Evolutionary conservation across 2,113 vertebrate genomes (phyloP).

Genomic region (Probosciger aterrimus): DNA sequence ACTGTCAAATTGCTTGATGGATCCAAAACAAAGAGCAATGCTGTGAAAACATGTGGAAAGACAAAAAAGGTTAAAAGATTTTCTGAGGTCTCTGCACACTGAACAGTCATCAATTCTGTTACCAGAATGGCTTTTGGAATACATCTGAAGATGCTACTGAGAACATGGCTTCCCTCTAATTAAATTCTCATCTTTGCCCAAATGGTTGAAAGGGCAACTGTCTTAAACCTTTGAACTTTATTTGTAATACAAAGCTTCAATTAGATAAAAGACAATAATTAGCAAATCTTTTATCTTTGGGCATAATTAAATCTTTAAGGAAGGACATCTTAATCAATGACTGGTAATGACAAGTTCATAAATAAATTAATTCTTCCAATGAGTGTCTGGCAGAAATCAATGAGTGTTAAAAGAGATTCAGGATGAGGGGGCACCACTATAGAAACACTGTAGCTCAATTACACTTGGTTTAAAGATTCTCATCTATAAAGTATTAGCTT

Average conservation of each 20-base stretch:
- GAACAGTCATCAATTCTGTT: constrained; percentile 43
- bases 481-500: constrained; percentile 71
- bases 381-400: constrained; percentile 84
- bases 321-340: constrained; percentile 93
- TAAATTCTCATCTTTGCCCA: constrained; percentile 84
- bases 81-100: constrained; percentile 12
- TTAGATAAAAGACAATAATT: constrained; percentile 98
- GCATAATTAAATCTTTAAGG: constrained; percentile 94
- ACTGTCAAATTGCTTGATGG: not conserved
- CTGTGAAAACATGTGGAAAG: constrained; percentile 38
- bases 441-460: constrained; percentile 68
- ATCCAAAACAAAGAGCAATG: constrained; percentile 1
- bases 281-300: constrained; percentile 97
- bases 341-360: constrained; percentile 96
- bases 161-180: constrained; percentile 78
- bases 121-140: constrained; percentile 12
- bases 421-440: constrained; percentile 54
- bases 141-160: constrained; percentile 34
- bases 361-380: constrained; percentile 97
- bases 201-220: constrained; percentile 84
- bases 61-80: constrained; percentile 58
- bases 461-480: constrained; percentile 62
- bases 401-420: constrained; percentile 85
- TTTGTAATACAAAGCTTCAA: constrained; percentile 91
- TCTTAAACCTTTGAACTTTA: constrained; percentile 90